Conservation (phyloP, 2,797 vertebrate species). For the Lacerta bilineata region DNA sequence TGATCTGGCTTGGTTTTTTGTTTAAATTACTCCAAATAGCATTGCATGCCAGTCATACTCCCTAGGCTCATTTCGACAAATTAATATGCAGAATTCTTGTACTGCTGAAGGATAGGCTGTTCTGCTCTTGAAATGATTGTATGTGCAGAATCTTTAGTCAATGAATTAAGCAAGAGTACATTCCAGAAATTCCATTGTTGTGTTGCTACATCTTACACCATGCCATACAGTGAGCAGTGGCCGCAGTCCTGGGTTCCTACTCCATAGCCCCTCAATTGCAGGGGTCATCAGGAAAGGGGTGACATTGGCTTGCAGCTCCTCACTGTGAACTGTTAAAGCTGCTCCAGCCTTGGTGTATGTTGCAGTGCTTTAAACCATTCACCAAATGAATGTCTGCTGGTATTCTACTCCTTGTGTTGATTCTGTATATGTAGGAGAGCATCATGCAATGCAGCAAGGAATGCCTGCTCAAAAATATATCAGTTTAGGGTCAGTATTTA, state of each 20-base stretch:
- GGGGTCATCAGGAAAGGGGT: background rate
- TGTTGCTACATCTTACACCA: background rate
- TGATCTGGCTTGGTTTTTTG: constrained; percentile 25
- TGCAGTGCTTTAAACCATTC: no score
- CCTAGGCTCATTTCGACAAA: constrained; percentile 35
- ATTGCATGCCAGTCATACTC: background rate
- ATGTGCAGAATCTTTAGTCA: background rate
- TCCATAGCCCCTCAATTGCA: background rate
- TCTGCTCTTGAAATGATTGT: background rate
- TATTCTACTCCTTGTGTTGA: background rate
- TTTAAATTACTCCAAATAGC: constrained; percentile 13
- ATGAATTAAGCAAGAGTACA: background rate
- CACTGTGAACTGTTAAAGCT: background rate
- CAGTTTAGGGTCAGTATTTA: background rate
- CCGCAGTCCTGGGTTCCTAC: background rate
- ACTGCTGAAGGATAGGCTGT: background rate
- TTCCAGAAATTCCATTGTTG: background rate
- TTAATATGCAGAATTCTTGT: constrained; percentile 8
- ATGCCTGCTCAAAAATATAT: background rate
- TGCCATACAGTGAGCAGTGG: background rate
- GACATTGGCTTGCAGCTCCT: background rate
- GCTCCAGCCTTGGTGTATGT: no score
- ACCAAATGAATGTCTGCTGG: background rate
- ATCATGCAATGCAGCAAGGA: background rate
- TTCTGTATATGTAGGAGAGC: background rate